These are phyloP conservation scores for Eueremaeus valkanovi DNA, from an alignment of 2,888 invertebrate genomes.

Conservation along the genomic window DNA sequence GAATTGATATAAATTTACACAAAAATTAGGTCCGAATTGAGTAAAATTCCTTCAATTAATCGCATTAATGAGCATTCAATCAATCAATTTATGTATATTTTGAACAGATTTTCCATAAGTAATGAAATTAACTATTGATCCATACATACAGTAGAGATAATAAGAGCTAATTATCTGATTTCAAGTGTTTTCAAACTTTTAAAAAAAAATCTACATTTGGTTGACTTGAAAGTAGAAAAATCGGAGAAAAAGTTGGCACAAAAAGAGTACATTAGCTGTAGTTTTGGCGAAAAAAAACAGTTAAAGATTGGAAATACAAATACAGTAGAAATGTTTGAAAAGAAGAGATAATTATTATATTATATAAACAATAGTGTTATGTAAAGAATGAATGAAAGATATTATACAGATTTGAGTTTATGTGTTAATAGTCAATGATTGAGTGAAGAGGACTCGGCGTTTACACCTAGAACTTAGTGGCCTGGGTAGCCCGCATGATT, in stretches of 20 bases:
- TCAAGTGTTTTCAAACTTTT: too few relatives aligned
- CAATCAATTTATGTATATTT: neutral
- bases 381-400: neutral
- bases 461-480: slow-evolving; percentile 38
- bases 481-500: slow-evolving; percentile 40
- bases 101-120: neutral
- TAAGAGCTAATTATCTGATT: too few relatives aligned
- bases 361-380: neutral
- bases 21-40: too few relatives aligned
- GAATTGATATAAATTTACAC: too few relatives aligned
- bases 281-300: neutral
- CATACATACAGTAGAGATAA: neutral
- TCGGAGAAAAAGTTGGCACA: slow-evolving; percentile 2
- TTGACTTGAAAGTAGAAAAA: too few relatives aligned
- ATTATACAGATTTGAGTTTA: neutral
- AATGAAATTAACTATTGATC: neutral
- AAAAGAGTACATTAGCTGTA: neutral
- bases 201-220: too few relatives aligned
- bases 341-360: too few relatives aligned
- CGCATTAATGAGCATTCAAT: neutral
- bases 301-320: neutral
- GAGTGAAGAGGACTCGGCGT: neutral
- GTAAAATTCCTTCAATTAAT: too few relatives aligned
- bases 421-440: neutral
- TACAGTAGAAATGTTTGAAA: neutral